Evolutionary conservation across 1,140 invertebrate genomes (phyloP), one percentile per base, ranked within the genome.

Genomic region (Lepidostoma basale): DNA sequence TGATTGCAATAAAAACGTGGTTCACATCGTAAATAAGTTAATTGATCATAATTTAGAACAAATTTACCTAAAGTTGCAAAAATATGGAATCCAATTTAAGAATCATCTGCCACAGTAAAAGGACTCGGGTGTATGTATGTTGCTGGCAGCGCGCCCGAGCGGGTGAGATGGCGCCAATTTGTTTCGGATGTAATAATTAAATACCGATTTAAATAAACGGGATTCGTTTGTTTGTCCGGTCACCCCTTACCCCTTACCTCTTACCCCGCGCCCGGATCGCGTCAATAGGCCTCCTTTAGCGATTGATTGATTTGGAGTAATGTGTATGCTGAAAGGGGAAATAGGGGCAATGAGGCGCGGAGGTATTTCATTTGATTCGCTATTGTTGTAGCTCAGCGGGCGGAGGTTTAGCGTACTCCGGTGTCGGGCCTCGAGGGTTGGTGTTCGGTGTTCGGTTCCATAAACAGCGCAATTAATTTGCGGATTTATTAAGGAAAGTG

Each of bases 181-280:
- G 26, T 62, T 62, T 62, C 59, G 40, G 59, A 62, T 62, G 59
- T 63, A 45, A 63, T 63, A 63, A 63, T 63, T 63, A 63, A 63
- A 63, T 63, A 63, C 40, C 62, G 62, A 47, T 49, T 63, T 63
- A 49, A 49, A 63, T 63, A 63, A 30, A 45, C 39, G 42, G 10
- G 49, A 54, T 54, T 54, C 49, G 26, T 54, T 33, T 54, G 49
- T 54, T 54, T 16, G 49, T 28, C 49, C 49, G 26, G 30, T 54
- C 33, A 26, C 49, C 49, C 49, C 49, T n/a, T 16, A 54, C 49
- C 33, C 14, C 49, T n/a, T n/a, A n/a, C n/a, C n/a, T n/a, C n/a
- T n/a, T n/a, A n/a, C n/a, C n/a, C n/a, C n/a, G n/a, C n/a, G n/a
- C 49, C 14, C 49, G 25, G 23, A 54, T 54, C 20, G 26, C 49